Base-by-base conservation (phyloP, 2,113 vertebrate genomes). In the Dunckerocampus dactyliophorus region DNA sequence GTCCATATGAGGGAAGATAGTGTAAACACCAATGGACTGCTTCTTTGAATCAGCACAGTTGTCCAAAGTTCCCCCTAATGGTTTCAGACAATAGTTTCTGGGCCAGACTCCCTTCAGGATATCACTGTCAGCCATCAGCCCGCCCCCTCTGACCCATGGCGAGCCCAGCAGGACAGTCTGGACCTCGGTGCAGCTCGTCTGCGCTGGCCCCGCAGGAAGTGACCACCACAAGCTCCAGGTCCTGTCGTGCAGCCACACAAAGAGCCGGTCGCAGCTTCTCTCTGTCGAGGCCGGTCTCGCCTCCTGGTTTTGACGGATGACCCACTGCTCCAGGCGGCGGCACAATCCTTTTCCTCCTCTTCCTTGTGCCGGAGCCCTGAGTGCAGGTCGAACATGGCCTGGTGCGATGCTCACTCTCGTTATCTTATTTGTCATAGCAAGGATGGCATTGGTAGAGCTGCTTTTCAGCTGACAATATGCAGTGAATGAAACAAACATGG, bases 271-370 rank as follows among this genome's bases (percentile, higher is more conserved):
- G 19, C 54, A 56, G 54, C 54, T 56, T 56, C 37, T 21, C 54
- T 56, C 34, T 56, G 54, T 56, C 54, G 31, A 42, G 54, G 19
- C 37, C 54, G 14, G 34, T 56, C 31, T 56, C 54, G 39, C 37
- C 37, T 39, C 34, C 54, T 42, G n/a, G 54, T 56, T 43, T 56
- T 56, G 54, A 56, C 34, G 37, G 54, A 56, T 56, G 54, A 56
- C 54, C 54, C 34, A 56, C 37, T 56, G 54, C 54, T 42, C 1
- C 19, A 3, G 37, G 54, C 54, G 42, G 42, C 37, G 19, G 54
- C 16, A 37, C 34, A 34, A 43, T 56, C 13, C 53, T 37, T 34
- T 19, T 37, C 9, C 28, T 54, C 31, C 31, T 42, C 19, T 56
- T 43, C 12, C 15, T 39, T 31, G 28, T 53, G 15, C 51, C 24